Conservation (phyloP, 2,113 vertebrate species). For the Callionymus lyra region DNA sequence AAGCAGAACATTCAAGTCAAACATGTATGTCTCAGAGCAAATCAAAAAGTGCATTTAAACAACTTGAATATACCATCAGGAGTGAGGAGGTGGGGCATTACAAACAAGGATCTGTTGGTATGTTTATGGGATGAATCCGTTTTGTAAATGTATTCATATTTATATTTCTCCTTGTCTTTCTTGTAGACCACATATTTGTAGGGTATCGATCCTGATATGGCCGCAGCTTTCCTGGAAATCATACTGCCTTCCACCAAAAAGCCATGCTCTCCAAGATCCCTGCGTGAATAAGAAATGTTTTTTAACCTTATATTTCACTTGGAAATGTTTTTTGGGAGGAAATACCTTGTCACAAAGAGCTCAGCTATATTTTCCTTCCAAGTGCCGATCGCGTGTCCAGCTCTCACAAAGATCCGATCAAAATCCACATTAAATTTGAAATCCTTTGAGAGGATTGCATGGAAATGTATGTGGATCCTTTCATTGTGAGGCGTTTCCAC, state of each 20-base stretch:
- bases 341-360: conserved; percentile 46
- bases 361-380: conserved; percentile 31
- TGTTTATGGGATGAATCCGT: conserved; percentile 5
- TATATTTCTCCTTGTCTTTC: not conserved
- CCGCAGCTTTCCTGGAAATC: conserved; percentile 19
- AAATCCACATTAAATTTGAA: conserved; percentile 52
- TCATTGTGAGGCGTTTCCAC: conserved; percentile 19
- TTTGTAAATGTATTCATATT: conserved; percentile 66
- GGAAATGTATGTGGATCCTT: conserved; percentile 76
- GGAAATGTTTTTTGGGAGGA: not conserved
- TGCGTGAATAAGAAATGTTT: conserved; percentile 28
- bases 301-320: not conserved
- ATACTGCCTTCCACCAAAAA: conserved; percentile 70
- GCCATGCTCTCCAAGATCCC: conserved; percentile 62
- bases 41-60: not conserved
- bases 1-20: conserved; percentile 4
- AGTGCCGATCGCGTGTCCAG: conserved; percentile 7
- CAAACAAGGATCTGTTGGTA: conserved; percentile 64
- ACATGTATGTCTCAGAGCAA: not conserved
- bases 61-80: conserved; percentile 45
- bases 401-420: conserved; percentile 65
- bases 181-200: conserved; percentile 76
- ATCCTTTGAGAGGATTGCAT: conserved; percentile 79
- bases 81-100: conserved; percentile 30
- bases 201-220: conserved; percentile 39